A percentile compares a stretch with the other conserved stretches of the same genome.
Conservation (phyloP, 2,888 invertebrate genomes). For the Netelia fuscicornis region DNA sequence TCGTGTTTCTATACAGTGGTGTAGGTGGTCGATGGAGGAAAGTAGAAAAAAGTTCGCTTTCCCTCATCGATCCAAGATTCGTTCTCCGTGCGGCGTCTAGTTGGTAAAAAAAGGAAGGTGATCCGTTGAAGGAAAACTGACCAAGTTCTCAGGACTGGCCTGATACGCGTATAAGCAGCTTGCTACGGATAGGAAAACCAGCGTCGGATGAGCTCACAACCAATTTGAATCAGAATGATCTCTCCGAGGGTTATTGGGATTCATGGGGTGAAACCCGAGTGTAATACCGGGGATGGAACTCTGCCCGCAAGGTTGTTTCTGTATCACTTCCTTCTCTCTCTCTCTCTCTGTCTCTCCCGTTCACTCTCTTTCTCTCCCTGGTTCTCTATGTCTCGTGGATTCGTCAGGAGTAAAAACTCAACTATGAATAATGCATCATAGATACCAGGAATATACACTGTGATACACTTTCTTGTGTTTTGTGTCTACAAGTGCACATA, state of each 20-base stretch:
- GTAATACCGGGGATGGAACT: slow-evolving; percentile 31
- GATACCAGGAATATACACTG: too few species aligned
- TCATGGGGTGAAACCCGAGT: slow-evolving; percentile 48
- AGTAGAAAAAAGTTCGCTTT: slow-evolving; percentile 33
- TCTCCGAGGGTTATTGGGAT: slow-evolving; percentile 48
- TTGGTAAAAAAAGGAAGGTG: slow-evolving; percentile 41
- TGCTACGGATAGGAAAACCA: neutral
- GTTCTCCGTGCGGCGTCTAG: slow-evolving; percentile 7
- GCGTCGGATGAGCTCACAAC: slow-evolving; percentile 25
- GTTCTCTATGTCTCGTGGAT: neutral
- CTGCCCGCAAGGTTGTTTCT: slow-evolving; percentile 5
- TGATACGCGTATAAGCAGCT: slow-evolving; percentile 2
- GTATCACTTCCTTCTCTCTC: neutral
- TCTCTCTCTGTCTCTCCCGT: too few species aligned
- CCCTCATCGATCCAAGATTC: slow-evolving; percentile 12
- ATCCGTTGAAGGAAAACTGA: slow-evolving; percentile 49
- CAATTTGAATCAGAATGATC: slow-evolving; percentile 60
- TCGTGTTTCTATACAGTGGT: neutral
- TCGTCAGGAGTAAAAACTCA: slow-evolving; percentile 6
- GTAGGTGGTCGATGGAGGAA: neutral
- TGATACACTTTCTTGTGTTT: too few species aligned
- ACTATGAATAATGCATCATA: slow-evolving; percentile 36
- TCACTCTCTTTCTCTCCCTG: slow-evolving; percentile 1
- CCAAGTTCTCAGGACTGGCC: slow-evolving; percentile 15
- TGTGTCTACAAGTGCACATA: too few species aligned